Percentiles rank a stretch among this genome's conserved stretches.
Evolutionary conservation across 2,797 vertebrate genomes (phyloP).

Genomic region (Rhinichthys osculus): DNA sequence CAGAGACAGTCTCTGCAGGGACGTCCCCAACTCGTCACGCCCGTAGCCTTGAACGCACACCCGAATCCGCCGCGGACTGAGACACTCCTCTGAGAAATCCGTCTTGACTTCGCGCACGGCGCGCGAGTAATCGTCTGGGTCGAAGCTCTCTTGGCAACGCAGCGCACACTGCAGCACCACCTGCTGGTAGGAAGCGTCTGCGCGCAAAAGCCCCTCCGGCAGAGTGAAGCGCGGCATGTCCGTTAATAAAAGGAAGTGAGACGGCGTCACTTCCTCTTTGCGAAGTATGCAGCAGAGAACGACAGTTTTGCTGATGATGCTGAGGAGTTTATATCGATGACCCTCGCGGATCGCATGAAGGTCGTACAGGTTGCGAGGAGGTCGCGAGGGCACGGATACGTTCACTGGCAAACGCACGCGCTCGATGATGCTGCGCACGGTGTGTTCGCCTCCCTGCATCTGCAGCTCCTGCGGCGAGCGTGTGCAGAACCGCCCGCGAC

Average conservation of each 20-base stretch:
- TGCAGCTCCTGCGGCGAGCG: slow-evolving; percentile 95
- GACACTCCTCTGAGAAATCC: slow-evolving; percentile 88
- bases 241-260: slow-evolving; percentile 92
- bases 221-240: slow-evolving; percentile 94
- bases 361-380: slow-evolving; percentile 92
- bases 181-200: slow-evolving; percentile 85
- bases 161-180: slow-evolving; percentile 87
- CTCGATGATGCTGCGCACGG: slow-evolving; percentile 95
- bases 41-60: slow-evolving; percentile 81
- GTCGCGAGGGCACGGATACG: slow-evolving; percentile 90
- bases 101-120: slow-evolving; percentile 91
- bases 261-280: slow-evolving; percentile 86
- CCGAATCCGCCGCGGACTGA: slow-evolving; percentile 86
- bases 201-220: slow-evolving; percentile 83
- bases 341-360: slow-evolving; percentile 93
- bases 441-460: slow-evolving; percentile 97
- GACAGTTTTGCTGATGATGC: slow-evolving; percentile 98
- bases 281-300: slow-evolving; percentile 95
- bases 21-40: slow-evolving; percentile 79
- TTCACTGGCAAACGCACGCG: slow-evolving; percentile 94
- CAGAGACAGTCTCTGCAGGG: slow-evolving; percentile 83
- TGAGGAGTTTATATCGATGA: slow-evolving; percentile 96
- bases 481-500: slow-evolving; percentile 95
- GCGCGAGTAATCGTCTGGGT: slow-evolving; percentile 93
- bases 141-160: slow-evolving; percentile 86